These are phyloP conservation scores for Eunapius fragilis DNA, from an alignment of 37 sponge, comb jelly and placozoan species.

Conservation along the genomic window DNA sequence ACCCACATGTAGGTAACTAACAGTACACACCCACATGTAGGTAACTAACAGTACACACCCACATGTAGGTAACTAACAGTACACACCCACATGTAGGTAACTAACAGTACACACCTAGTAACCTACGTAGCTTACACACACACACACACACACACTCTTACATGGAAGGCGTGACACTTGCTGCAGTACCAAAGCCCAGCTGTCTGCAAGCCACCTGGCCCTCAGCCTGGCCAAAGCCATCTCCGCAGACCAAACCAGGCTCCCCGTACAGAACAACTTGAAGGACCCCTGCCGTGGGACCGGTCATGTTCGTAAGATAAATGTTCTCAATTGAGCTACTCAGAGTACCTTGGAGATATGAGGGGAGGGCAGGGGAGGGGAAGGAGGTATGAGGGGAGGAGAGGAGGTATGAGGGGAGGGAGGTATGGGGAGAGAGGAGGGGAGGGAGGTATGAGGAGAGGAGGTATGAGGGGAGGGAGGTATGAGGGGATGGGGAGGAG, in stretches of 20 bases:
- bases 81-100: conserved; percentile 31
- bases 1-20: too few species aligned
- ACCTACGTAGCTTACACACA: conserved; percentile 38
- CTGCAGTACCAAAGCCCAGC: conserved; percentile 31
- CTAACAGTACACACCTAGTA: conserved; percentile 21
- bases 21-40: too few species aligned
- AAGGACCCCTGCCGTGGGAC: not conserved
- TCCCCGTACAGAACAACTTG: not conserved
- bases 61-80: too few species aligned
- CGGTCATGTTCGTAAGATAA: not conserved
- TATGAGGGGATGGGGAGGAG: not conserved
- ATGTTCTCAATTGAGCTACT: not conserved
- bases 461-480: not conserved
- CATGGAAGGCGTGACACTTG: not conserved
- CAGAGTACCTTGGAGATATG: not conserved
- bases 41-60: too few species aligned
- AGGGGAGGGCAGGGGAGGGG: too few species aligned
- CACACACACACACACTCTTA: conserved; percentile 27
- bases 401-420: not conserved
- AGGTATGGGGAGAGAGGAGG: not conserved
- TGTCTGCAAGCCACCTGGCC: conserved; percentile 55
- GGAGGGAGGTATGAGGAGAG: not conserved
- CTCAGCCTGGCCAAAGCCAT: conserved; percentile 5
- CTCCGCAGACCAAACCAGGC: conserved; percentile 14
- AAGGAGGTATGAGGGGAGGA: not conserved